Evolutionary conservation across 30 jellyfish, hydroid and myxozoan species (phyloP).

Genomic region (Turritopsis rubra): DNA sequence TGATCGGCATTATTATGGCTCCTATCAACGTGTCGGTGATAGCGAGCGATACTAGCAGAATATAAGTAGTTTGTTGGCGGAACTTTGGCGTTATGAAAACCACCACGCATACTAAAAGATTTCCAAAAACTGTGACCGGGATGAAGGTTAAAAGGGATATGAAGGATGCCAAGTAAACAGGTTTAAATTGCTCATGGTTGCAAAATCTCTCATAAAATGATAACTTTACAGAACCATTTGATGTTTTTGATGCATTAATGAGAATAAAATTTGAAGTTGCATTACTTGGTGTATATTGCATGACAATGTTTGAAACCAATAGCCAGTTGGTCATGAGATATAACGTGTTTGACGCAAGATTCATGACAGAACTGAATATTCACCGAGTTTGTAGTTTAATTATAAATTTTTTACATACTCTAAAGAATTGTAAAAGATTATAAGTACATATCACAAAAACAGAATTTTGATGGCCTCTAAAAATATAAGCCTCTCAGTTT

Average conservation of each 20-base stretch:
- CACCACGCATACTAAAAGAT: slow-evolving; percentile 21
- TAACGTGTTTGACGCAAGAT: not conserved
- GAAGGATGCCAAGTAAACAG: not conserved
- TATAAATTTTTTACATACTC: not conserved
- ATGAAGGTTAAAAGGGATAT: not conserved
- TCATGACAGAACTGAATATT: not conserved
- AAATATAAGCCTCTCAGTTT: no score
- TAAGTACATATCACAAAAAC: no score
- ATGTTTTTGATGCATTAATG: not conserved
- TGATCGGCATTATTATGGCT: slow-evolving; percentile 24
- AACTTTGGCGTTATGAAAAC: not conserved
- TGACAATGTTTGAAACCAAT: not conserved
- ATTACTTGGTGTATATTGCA: not conserved
- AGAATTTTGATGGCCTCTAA: no score
- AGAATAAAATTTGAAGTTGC: no score
- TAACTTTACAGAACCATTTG: not conserved
- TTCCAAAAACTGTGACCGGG: slow-evolving; percentile 28
- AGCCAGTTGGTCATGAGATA: no score
- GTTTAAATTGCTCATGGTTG: not conserved
- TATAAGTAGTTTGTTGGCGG: slow-evolving; percentile 14
- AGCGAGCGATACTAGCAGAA: slow-evolving; percentile 29
- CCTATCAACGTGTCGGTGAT: slow-evolving; percentile 32
- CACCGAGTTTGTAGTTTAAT: not conserved
- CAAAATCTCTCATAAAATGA: not conserved
- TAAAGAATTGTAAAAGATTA: not conserved